Conservation (phyloP, 2,113 vertebrate species). For the Galeopterus variegatus region DNA sequence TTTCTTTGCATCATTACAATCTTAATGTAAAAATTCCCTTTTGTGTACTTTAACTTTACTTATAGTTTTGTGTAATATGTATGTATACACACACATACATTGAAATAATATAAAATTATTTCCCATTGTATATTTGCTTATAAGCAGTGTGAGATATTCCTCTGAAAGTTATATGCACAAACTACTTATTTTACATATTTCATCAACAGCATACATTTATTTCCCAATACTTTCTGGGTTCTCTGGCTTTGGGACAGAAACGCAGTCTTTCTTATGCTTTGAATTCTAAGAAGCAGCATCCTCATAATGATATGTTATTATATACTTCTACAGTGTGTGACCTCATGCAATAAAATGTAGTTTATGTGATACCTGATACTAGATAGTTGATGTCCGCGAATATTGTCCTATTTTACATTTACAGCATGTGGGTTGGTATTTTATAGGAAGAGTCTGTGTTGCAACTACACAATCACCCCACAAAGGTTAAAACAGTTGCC, state of each 20-base stretch:
- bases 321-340: background rate
- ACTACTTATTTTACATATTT: background rate
- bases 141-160: background rate
- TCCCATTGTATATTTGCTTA: conserved; percentile 7
- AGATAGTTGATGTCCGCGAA: background rate
- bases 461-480: background rate
- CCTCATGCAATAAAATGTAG: conserved; percentile 5
- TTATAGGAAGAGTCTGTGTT: conserved; percentile 56
- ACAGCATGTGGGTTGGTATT: background rate
- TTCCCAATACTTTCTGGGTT: conserved; percentile 39
- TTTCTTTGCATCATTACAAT: background rate
- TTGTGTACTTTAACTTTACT: background rate
- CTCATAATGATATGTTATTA: background rate
- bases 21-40: conserved; percentile 9
- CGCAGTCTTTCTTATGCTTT: background rate
- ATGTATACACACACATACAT: background rate
- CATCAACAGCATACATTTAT: background rate
- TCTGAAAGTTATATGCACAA: background rate
- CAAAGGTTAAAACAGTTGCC: conserved; percentile 62
- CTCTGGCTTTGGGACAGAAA: conserved; percentile 49
- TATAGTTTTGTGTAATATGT: background rate
- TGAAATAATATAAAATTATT: conserved; percentile 60
- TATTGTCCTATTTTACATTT: background rate
- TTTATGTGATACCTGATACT: conserved; percentile 24
- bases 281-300: conserved; percentile 14